Conservation (phyloP, 1,140 invertebrate species). For the Brachionus koreanus region DNA sequence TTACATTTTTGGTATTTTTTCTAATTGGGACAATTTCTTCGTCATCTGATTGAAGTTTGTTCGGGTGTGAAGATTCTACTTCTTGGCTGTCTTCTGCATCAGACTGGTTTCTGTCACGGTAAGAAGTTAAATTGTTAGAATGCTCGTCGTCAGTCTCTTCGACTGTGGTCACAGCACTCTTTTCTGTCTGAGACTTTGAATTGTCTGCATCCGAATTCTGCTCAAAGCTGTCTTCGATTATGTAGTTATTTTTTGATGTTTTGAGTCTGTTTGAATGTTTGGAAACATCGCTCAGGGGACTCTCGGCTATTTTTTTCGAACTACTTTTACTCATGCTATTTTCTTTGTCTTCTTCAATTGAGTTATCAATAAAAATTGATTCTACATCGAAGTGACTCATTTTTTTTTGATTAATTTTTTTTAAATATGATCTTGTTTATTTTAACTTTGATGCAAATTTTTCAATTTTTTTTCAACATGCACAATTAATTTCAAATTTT, state of each 20-base stretch:
- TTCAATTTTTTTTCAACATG: no score
- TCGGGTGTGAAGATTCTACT: neutral
- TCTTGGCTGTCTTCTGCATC: neutral
- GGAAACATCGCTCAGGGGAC: neutral
- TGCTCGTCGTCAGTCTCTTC: slow-evolving; percentile 1
- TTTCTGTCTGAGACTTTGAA: neutral
- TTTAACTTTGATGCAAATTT: no score
- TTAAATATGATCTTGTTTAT: no score
- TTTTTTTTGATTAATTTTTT: neutral
- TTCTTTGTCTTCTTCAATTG: slow-evolving; percentile 19
- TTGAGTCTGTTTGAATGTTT: neutral
- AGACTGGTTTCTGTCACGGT: neutral
- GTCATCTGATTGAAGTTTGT: neutral
- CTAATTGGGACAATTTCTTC: neutral
- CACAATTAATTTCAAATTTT: no score
- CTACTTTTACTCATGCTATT: neutral
- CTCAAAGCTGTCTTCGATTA: slow-evolving; percentile 1
- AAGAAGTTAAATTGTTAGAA: neutral
- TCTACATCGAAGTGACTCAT: neutral
- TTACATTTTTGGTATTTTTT: slow-evolving; percentile 7
- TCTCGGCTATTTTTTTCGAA: neutral
- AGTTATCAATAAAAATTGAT: slow-evolving; percentile 18
- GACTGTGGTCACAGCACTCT: neutral
- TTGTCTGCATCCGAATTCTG: neutral
- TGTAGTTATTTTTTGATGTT: neutral